A percentile compares a stretch with the other conserved stretches of the same genome.
phyloP scores from a whole-genome alignment of 1,140 invertebrate species.

The Polypedilum pembai region DNA sequence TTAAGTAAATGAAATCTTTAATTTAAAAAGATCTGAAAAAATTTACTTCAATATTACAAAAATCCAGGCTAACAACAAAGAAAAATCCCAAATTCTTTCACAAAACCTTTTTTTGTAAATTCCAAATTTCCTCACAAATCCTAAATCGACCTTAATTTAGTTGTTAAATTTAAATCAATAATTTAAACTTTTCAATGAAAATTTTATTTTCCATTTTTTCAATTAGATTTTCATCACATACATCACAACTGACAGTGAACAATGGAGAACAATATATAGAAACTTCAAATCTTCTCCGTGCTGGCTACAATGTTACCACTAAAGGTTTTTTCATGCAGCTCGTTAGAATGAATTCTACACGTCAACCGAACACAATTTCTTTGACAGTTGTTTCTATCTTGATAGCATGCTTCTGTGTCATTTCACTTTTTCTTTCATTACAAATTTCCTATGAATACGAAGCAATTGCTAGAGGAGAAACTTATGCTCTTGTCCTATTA shows the following conservation, averaged over 20 bases:
- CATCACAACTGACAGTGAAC: background rate
- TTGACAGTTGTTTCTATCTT: background rate
- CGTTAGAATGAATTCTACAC: background rate
- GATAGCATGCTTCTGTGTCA: background rate
- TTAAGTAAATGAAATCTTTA: too few relatives aligned
- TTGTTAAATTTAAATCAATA: too few relatives aligned
- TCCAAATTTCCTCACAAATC: too few relatives aligned
- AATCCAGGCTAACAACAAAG: too few relatives aligned
- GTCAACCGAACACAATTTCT: background rate
- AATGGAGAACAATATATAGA: background rate
- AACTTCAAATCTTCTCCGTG: background rate
- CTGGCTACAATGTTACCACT: background rate
- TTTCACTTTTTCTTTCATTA: background rate
- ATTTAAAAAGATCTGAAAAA: too few relatives aligned
- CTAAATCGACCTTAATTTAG: too few relatives aligned
- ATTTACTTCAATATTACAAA: too few relatives aligned
- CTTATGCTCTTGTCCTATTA: background rate
- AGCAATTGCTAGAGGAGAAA: background rate
- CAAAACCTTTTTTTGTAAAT: too few relatives aligned
- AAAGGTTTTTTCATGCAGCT: constrained; percentile 21
- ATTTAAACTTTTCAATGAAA: too few relatives aligned
- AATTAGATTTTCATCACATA: constrained; percentile 1
- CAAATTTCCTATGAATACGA: background rate
- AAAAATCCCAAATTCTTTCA: too few relatives aligned
- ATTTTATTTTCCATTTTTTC: background rate